Percentiles rank a stretch among this genome's conserved stretches.
These are phyloP conservation scores for Stictocephala bisonia DNA, from an alignment of 2,888 invertebrate species.

Conservation along the genomic window DNA sequence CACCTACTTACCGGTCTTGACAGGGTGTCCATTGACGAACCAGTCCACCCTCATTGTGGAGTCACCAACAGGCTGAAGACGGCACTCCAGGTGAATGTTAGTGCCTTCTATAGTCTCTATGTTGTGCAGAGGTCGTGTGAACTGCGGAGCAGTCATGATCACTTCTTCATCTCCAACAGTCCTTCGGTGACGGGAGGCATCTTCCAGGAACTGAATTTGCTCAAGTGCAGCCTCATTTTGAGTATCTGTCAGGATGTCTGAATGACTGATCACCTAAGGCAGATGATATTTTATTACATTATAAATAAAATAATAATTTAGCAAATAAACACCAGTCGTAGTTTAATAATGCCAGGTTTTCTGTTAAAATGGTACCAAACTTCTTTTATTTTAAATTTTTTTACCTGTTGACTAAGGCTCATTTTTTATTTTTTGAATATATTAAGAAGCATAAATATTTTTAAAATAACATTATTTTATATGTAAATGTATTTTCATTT, in stretches of 20 bases:
- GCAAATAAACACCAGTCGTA: no score
- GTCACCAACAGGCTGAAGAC: conserved; percentile 91
- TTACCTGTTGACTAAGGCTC: no score
- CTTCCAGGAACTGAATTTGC: conserved; percentile 92
- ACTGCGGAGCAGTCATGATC: conserved; percentile 86
- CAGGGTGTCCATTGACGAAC: conserved; percentile 94
- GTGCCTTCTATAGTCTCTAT: conserved; percentile 91
- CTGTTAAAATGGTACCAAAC: no score
- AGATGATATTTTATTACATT: no score
- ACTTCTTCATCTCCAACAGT: conserved; percentile 84
- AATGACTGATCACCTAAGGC: conserved; percentile 74
- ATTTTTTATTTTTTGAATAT: no score
- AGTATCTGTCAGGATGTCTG: conserved; percentile 87
- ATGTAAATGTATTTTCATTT: no score
- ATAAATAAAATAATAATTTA: no score
- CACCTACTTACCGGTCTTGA: conserved; percentile 84
- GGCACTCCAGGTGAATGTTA: conserved; percentile 92
- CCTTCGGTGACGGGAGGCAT: conserved; percentile 76
- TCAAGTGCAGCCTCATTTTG: conserved; percentile 93
- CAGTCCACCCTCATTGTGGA: conserved; percentile 94
- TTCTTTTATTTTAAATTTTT: no score
- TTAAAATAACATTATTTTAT: no score
- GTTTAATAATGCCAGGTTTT: no score
- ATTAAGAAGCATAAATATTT: no score
- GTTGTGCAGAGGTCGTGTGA: conserved; percentile 87